Evolutionary conservation across 2,888 invertebrate genomes (phyloP).

Genomic region (Drosophila antonietae): DNA sequence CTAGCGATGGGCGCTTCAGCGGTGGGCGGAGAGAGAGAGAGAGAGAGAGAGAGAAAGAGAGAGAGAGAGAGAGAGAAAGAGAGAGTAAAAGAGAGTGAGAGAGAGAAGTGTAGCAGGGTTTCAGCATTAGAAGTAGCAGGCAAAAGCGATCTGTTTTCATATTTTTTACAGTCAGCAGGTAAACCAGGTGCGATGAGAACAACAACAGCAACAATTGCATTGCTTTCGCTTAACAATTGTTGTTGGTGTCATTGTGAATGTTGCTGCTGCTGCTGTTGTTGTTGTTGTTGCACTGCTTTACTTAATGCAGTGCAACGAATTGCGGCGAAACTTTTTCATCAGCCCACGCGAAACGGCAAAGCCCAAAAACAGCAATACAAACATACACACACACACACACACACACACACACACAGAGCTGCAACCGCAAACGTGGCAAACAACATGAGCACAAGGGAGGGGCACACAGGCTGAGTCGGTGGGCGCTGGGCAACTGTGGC

Average conservation of each 20-base stretch:
- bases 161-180: conserved; percentile 22
- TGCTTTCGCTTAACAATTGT: conserved; percentile 3
- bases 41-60: not conserved
- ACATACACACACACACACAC: conserved; percentile 24
- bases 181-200: conserved; percentile 41
- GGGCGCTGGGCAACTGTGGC: not conserved
- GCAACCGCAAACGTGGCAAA: conserved; percentile 54
- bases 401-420: not conserved
- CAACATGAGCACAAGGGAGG: conserved; percentile 13
- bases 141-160: conserved; percentile 25
- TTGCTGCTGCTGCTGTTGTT: conserved; percentile 38
- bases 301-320: conserved; percentile 76
- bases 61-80: not conserved
- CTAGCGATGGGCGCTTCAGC: not conserved
- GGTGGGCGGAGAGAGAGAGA: not conserved
- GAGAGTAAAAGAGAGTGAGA: not conserved
- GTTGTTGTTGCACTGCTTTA: conserved; percentile 53
- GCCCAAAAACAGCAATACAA: conserved; percentile 41
- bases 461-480: not conserved
- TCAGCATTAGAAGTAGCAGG: not conserved
- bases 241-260: not conserved
- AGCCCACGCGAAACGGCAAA: conserved; percentile 53
- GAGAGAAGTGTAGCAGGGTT: not conserved
- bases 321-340: conserved; percentile 74
- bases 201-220: conserved; percentile 6